phyloP scores from a whole-genome alignment of 1,140 invertebrate genomes.

The Armadillidium nasatum region DNA sequence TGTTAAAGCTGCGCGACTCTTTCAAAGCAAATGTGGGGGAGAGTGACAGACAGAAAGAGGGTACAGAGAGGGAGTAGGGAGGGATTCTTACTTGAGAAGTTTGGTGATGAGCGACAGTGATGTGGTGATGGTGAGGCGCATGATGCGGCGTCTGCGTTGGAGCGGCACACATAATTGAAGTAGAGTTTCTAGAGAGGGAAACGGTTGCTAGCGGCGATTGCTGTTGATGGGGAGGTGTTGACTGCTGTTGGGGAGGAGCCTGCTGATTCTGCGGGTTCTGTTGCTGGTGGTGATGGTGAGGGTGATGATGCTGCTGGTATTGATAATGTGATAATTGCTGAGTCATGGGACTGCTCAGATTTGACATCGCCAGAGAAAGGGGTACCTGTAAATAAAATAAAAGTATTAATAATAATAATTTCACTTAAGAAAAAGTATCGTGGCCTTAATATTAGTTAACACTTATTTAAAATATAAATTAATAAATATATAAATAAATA shows the following conservation, averaged over 20 bases:
- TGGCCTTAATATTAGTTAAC: no score
- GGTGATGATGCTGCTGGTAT: neutral
- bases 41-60: no score
- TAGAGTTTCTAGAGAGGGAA: neutral
- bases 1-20: no score
- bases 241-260: neutral
- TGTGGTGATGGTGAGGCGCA: neutral
- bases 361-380: constrained; percentile 8
- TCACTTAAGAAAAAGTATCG: neutral
- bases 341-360: constrained; percentile 2
- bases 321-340: neutral
- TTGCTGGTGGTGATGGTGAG: neutral
- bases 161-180: constrained; percentile 2
- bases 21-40: no score
- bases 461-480: no score
- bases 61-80: neutral
- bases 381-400: neutral
- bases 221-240: neutral
- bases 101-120: constrained; percentile 8
- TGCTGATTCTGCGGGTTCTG: neutral
- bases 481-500: no score
- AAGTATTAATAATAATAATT: neutral
- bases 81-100: neutral
- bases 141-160: neutral
- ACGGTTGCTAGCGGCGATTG: neutral